These are phyloP conservation scores for Pomatorhinus ruficollis DNA, from an alignment of 2,113 vertebrate species.

Conservation along the genomic window DNA sequence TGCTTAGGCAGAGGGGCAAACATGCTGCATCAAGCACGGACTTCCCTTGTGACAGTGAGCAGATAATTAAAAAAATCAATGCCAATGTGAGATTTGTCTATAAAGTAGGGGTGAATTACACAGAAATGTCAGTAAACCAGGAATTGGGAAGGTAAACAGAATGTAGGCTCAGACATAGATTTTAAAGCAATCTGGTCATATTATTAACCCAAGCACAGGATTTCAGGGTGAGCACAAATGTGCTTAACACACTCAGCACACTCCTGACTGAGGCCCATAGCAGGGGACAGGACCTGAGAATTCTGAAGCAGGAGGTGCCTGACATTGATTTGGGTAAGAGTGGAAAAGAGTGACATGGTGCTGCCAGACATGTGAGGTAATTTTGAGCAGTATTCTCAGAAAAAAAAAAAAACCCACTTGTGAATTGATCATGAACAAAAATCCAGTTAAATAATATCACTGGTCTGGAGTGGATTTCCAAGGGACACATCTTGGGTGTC, in stretches of 20 bases:
- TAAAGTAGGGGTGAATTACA: not conserved
- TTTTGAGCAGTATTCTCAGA: not conserved
- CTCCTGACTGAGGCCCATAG: not conserved
- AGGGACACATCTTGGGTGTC: not conserved
- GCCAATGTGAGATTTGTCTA: not conserved
- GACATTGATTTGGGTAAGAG: not conserved
- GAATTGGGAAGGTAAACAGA: not conserved
- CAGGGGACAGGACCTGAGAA: not conserved
- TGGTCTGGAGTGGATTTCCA: not conserved
- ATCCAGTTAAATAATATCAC: not conserved
- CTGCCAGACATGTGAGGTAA: not conserved
- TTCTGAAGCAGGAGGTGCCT: not conserved
- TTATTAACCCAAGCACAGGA: not conserved
- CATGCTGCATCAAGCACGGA: not conserved
- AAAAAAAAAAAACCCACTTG: not conserved
- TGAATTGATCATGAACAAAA: not conserved
- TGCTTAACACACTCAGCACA: not conserved
- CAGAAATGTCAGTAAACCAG: not conserved
- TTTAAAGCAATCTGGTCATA: not conserved
- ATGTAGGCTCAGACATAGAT: not conserved
- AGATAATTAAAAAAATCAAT: not conserved
- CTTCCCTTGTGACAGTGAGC: not conserved
- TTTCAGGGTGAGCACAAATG: not conserved
- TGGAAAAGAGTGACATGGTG: not conserved
- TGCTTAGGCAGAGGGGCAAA: not conserved